A percentile compares a stretch with the other conserved stretches of the same genome.
phyloP scores from a whole-genome alignment of 2,113 vertebrate species.

The Hemiprocne comata region DNA sequence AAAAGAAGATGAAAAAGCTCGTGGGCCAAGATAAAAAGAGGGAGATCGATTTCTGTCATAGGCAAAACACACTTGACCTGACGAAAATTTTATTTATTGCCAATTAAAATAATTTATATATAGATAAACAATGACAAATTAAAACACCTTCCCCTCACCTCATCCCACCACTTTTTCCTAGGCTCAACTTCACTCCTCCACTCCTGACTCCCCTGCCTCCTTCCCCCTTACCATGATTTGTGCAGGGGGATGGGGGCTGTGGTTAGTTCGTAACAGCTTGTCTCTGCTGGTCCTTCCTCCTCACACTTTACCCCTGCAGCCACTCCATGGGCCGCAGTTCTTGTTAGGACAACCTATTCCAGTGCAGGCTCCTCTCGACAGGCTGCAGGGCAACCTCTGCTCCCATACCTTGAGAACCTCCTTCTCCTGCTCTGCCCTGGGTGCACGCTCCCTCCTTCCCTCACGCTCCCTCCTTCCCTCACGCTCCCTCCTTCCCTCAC shows the following conservation, averaged over 20 bases:
- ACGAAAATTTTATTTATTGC: not conserved
- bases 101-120: not conserved
- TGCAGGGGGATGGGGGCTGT: not conserved
- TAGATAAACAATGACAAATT: not conserved
- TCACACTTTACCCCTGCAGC: not conserved
- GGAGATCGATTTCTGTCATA: not conserved
- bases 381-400: not conserved
- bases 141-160: not conserved
- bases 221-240: rapidly evolving
- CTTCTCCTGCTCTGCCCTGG: too few species aligned
- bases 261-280: not conserved
- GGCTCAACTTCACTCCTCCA: not conserved
- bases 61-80: not conserved
- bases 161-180: not conserved
- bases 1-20: not conserved
- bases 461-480: too few species aligned
- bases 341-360: not conserved
- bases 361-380: not conserved
- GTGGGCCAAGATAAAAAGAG: not conserved
- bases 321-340: not conserved
- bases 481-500: too few species aligned
- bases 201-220: not conserved
- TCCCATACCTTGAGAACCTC: not conserved
- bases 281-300: not conserved
- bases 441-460: too few species aligned